Base-by-base conservation (phyloP, 1,140 invertebrate genomes). In the Cyphomyrmex costatus region DNA sequence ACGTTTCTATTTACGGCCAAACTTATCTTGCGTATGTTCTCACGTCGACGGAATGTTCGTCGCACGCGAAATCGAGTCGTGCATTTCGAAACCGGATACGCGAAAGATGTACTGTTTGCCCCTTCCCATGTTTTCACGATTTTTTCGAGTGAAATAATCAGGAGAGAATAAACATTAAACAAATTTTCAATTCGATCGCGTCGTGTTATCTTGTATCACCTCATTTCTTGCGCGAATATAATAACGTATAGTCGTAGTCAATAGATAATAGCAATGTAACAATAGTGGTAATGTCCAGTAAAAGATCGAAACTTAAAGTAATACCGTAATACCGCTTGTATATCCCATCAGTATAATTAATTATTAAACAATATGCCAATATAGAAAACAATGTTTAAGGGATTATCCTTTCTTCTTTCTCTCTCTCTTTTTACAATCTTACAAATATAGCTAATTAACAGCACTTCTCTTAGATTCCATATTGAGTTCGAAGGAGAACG, bases 391-490 rank as follows among this genome's bases (percentile, higher is more conserved):
- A 84, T 27, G 21, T 83, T 86, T 83, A 86, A 90, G 60, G 36
- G 56, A 91, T 86, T 49, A 49, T 49, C 46, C 46, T 89, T 87
- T 86, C 53, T 70, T 63, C 36, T n/a, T 30, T 71, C 53, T 68
- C 14, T 56, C 58, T 73, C 63, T 73, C 63, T 85, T 76, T 78
- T 76, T 78, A 71, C 19, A 87, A 21, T 87, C 79, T 89, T 86
- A 91, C 88, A 90, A 77, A 90, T 88, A 88, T 88, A 89, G 88
- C 85, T 92, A 90, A 92, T 91, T 86, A 91, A 92, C 91, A 91
- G 91, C 91, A 92, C 85, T 91, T 92, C 87, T 92, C 85, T 88
- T 91, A 92, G 77, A 92, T 90, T 42, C 88, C 79, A 80, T 73
- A 78, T 87, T 86, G 66, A 80, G 49, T 83, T 86, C 86, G 65